These are phyloP conservation scores for Amaurobius ferox DNA, from an alignment of 2,888 invertebrate species.

Conservation along the genomic window DNA sequence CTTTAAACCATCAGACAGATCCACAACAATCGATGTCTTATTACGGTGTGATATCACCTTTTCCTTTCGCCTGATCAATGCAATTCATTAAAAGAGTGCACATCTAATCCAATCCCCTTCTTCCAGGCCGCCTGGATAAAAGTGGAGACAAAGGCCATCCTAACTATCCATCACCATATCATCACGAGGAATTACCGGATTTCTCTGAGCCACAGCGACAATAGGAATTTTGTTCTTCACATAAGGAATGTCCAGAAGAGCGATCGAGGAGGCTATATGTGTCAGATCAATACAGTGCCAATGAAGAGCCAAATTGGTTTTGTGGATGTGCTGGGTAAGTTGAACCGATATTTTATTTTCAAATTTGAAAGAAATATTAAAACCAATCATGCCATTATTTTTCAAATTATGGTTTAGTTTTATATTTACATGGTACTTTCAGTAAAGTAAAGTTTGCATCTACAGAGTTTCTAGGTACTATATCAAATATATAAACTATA, in stretches of 20 bases:
- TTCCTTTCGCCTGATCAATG: no score
- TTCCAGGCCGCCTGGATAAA: constrained; percentile 96
- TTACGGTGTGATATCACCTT: no score
- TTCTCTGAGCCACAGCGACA: constrained; percentile 80
- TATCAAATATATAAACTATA: no score
- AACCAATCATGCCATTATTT: no score
- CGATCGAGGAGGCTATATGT: constrained; percentile 83
- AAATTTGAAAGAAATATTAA: not conserved
- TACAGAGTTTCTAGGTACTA: no score
- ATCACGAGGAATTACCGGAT: constrained; percentile 93
- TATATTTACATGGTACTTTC: no score
- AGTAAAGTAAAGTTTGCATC: no score
- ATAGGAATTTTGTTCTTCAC: constrained; percentile 81
- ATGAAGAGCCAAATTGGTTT: constrained; percentile 93
- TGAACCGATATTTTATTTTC: not conserved
- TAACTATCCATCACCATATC: constrained; percentile 80
- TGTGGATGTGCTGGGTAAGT: constrained; percentile 92
- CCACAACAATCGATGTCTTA: not conserved
- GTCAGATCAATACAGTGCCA: constrained; percentile 89
- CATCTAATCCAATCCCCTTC: constrained; percentile 2
- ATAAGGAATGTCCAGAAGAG: constrained; percentile 94
- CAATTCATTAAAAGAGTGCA: not conserved
- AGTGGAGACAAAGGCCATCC: constrained; percentile 93
- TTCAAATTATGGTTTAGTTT: no score
- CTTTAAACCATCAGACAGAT: no score